These are phyloP conservation scores for Champsocephalus esox DNA, from an alignment of 2,797 vertebrate genomes.

Conservation along the genomic window DNA sequence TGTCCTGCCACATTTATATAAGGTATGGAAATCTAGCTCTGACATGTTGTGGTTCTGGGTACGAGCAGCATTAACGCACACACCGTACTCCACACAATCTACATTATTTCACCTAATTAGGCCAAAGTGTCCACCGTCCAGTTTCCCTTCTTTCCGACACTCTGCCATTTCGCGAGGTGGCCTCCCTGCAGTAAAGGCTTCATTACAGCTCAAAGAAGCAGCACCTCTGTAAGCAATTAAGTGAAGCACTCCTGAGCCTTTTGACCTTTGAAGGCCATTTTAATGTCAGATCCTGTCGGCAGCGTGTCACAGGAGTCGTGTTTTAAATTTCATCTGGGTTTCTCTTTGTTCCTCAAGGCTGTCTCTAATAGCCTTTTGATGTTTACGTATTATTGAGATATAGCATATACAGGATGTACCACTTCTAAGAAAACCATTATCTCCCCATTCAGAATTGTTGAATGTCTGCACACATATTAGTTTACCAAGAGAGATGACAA, in stretches of 20 bases:
- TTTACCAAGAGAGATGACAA: too few relatives aligned
- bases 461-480: too few relatives aligned
- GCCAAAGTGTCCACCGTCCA: background rate
- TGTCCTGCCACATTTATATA: too few relatives aligned
- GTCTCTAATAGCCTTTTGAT: background rate
- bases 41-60: background rate
- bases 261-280: conserved; percentile 54
- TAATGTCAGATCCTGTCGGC: conserved; percentile 35
- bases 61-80: background rate
- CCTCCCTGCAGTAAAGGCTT: conserved; percentile 13
- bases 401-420: too few relatives aligned
- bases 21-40: background rate
- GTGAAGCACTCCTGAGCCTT: conserved; percentile 16
- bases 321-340: conserved; percentile 11
- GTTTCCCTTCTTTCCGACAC: background rate
- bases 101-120: conserved; percentile 1
- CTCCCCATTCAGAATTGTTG: too few relatives aligned
- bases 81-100: background rate
- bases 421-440: too few relatives aligned
- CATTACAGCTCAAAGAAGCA: conserved; percentile 28
- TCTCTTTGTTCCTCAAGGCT: conserved; percentile 16
- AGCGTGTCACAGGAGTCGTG: conserved; percentile 24
- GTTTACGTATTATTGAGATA: background rate
- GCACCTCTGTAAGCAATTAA: conserved; percentile 32
- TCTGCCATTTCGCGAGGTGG: background rate